These are phyloP conservation scores for Cydia fagiglandana DNA, from an alignment of 1,140 invertebrate species.

Conservation along the genomic window DNA sequence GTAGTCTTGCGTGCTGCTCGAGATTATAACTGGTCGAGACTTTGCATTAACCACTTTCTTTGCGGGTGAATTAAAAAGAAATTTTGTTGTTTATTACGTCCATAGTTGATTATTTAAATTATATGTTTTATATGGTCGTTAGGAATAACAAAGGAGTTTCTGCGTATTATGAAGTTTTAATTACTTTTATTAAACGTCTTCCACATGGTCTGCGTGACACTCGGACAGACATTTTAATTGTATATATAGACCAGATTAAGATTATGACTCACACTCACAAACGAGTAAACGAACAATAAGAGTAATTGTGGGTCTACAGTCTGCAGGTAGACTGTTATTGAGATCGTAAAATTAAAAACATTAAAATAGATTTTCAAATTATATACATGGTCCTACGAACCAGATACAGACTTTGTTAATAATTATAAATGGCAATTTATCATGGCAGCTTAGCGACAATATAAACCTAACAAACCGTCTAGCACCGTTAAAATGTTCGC, in stretches of 20 bases:
- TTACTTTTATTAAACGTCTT: background rate
- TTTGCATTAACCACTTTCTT: slow-evolving; percentile 27
- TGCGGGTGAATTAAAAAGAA: slow-evolving; percentile 24
- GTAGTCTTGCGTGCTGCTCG: slow-evolving; percentile 41
- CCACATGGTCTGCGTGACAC: background rate
- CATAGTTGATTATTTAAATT: slow-evolving; percentile 23
- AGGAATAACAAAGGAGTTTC: slow-evolving; percentile 10
- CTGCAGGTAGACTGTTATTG: too few species aligned
- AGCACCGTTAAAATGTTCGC: too few species aligned
- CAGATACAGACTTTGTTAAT: too few species aligned
- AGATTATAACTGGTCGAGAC: slow-evolving; percentile 38
- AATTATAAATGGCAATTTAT: too few species aligned
- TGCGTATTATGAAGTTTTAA: background rate
- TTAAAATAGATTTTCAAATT: too few species aligned
- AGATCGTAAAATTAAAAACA: too few species aligned
- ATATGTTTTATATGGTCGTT: background rate
- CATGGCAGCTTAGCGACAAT: too few species aligned
- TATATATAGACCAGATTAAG: background rate
- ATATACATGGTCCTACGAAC: too few species aligned
- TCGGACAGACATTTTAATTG: background rate
- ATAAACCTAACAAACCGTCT: too few species aligned
- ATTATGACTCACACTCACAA: background rate
- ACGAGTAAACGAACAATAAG: background rate
- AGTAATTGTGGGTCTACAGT: too few species aligned
- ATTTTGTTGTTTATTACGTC: slow-evolving; percentile 2